Percentiles rank a stretch among this genome's conserved stretches.
Conservation (phyloP, 2,888 invertebrate species). For the Pocota personata region DNA sequence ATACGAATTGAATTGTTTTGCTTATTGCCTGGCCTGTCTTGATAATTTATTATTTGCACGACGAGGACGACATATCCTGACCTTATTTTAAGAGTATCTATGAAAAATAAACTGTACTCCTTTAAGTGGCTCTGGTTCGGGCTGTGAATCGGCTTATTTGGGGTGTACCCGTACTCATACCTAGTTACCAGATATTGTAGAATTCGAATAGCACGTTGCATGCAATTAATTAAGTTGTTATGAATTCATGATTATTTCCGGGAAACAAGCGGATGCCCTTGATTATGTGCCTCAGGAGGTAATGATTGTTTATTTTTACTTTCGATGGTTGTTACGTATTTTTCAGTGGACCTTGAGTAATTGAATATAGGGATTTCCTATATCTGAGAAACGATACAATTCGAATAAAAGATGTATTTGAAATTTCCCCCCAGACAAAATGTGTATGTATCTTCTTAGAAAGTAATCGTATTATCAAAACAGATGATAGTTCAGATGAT, state of each 20-base stretch:
- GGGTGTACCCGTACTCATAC: too few relatives aligned
- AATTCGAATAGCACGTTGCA: not conserved
- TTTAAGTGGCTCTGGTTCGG: conserved; percentile 1
- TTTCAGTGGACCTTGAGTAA: not conserved
- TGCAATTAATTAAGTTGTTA: conserved; percentile 28
- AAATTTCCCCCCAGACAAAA: not conserved
- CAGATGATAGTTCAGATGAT: not conserved
- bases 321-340: not conserved
- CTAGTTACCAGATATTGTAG: not conserved
- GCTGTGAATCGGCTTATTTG: not conserved
- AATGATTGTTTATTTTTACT: not conserved
- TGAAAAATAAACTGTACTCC: conserved; percentile 1
- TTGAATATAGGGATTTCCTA: not conserved
- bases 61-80: conserved; percentile 11
- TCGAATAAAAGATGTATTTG: not conserved
- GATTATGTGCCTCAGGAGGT: not conserved
- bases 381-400: not conserved
- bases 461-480: not conserved
- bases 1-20: conserved; percentile 15
- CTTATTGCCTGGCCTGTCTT: not conserved
- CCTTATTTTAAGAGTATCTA: not conserved
- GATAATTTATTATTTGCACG: conserved; percentile 21
- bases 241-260: conserved; percentile 28
- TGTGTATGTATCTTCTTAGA: not conserved
- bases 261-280: conserved; percentile 8